phyloP scores from a whole-genome alignment of 2,113 vertebrate genomes.

The Odocoileus hemionus region DNA sequence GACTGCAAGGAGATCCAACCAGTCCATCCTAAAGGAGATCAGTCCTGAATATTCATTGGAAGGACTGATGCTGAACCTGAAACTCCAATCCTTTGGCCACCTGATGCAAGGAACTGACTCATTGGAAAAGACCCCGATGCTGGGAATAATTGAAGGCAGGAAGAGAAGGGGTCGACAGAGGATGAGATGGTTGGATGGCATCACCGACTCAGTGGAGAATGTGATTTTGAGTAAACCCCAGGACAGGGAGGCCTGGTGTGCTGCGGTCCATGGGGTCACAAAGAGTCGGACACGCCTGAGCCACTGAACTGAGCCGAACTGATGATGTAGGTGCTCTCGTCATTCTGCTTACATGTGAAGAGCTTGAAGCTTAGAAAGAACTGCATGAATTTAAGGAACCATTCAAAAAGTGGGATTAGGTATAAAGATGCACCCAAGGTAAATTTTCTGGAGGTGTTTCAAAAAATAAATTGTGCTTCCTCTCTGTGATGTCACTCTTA shows the following conservation, averaged over 20 bases:
- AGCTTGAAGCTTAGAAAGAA: not conserved
- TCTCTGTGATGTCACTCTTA: not conserved
- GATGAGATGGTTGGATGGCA: not conserved
- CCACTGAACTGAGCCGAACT: not conserved
- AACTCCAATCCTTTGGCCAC: not conserved
- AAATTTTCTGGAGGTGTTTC: not conserved
- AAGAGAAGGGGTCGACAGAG: not conserved
- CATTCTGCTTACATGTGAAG: not conserved
- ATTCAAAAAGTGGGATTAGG: not conserved
- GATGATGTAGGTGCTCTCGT: not conserved
- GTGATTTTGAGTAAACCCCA: accelerated
- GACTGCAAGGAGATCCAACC: not conserved
- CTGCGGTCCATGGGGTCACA: not conserved
- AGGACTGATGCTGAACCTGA: not conserved
- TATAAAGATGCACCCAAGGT: not conserved
- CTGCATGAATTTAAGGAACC: not conserved
- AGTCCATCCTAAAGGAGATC: not conserved
- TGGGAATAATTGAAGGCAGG: not conserved
- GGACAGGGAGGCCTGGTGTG: not conserved
- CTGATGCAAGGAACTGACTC: not conserved
- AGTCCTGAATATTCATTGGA: not conserved
- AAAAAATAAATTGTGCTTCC: not conserved
- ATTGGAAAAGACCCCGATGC: not conserved
- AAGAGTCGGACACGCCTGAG: not conserved
- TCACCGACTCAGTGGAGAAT: not conserved